Evolutionary conservation across 2,113 vertebrate species (phyloP).

Genomic region (Columbina picui): DNA sequence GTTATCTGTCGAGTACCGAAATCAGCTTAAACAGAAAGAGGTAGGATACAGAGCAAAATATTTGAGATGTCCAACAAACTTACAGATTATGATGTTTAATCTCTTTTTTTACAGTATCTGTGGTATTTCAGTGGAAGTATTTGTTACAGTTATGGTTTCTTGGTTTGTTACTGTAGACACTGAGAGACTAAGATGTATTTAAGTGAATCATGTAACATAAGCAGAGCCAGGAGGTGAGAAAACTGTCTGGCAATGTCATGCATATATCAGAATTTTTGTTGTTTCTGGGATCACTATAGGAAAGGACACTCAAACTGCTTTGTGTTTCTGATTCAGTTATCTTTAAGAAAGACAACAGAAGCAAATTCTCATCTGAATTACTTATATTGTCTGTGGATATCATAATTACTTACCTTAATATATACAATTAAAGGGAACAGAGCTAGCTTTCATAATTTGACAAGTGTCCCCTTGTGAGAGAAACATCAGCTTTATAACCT

Average conservation of each 20-base stretch:
- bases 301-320: not conserved
- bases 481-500: not conserved
- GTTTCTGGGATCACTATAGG: not conserved
- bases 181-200: not conserved
- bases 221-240: not conserved
- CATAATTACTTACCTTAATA: not conserved
- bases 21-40: conserved; percentile 92
- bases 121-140: not conserved
- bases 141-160: not conserved
- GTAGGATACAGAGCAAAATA: conserved; percentile 68
- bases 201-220: not conserved
- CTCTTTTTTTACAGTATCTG: not conserved
- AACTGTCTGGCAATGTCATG: not conserved
- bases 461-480: not conserved
- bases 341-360: not conserved
- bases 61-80: not conserved
- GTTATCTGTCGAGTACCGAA: conserved; percentile 88
- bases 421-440: not conserved
- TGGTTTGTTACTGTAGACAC: not conserved
- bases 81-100: not conserved
- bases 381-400: not conserved
- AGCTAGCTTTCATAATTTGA: not conserved
- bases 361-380: not conserved
- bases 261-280: not conserved
- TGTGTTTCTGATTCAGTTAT: not conserved